Evolutionary conservation across 2,888 invertebrate genomes (phyloP).

Genomic region (Sinopyrophorus schimmeli): DNA sequence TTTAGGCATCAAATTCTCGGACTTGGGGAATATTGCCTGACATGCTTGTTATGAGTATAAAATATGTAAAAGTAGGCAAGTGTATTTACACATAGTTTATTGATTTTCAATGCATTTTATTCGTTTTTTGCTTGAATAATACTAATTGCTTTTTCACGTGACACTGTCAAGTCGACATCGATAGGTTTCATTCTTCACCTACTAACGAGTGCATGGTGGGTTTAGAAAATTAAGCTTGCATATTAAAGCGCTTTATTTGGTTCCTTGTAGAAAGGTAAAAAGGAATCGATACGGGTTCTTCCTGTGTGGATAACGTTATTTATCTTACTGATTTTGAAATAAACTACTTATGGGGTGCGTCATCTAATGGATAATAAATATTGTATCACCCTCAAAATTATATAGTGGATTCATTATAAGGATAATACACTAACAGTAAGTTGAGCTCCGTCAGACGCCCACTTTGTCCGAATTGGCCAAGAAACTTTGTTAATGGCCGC

Average conservation of each 20-base stretch:
- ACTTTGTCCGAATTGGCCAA: slow-evolving; percentile 28
- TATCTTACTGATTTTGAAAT: slow-evolving; percentile 1
- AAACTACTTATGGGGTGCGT: slow-evolving; percentile 12
- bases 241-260: neutral
- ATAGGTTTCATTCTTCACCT: slow-evolving; percentile 9
- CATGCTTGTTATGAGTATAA: no score
- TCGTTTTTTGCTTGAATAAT: slow-evolving; percentile 9
- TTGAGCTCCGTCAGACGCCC: slow-evolving; percentile 26
- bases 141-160: slow-evolving; percentile 17
- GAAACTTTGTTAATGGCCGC: slow-evolving; percentile 30
- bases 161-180: slow-evolving; percentile 2
- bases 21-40: no score
- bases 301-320: neutral
- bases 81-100: neutral
- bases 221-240: slow-evolving; percentile 1
- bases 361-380: slow-evolving; percentile 28
- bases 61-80: no score
- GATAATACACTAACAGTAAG: slow-evolving; percentile 26
- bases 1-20: no score
- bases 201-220: neutral
- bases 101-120: slow-evolving; percentile 13
- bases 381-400: slow-evolving; percentile 23
- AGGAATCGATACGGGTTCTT: neutral
- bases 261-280: neutral
- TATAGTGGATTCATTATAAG: slow-evolving; percentile 18